Conservation (phyloP, 2,797 vertebrate genomes). For the Ptychobarbus kaznakovi region DNA sequence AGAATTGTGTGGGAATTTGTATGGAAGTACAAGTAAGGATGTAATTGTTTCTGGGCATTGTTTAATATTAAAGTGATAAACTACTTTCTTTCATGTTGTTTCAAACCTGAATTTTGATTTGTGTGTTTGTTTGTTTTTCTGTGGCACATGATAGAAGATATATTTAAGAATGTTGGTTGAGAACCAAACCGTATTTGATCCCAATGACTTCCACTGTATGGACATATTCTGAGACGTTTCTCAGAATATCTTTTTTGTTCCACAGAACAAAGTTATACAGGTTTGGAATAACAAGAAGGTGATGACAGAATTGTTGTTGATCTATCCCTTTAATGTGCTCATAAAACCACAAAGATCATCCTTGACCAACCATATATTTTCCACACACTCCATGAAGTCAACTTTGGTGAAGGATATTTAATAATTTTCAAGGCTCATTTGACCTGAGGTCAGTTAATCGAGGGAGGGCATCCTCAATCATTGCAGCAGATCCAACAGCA, state of each 20-base stretch:
- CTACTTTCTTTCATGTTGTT: too few species aligned
- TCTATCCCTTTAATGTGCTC: neutral
- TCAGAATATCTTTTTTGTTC: neutral
- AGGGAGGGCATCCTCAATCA: neutral
- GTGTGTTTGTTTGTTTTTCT: neutral
- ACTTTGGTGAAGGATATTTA: neutral
- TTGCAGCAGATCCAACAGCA: neutral
- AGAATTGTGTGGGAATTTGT: neutral
- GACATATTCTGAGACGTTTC: neutral
- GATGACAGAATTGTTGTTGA: neutral
- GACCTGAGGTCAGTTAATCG: neutral
- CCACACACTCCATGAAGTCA: neutral
- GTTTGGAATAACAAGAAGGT: neutral
- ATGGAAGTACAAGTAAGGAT: neutral
- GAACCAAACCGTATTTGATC: neutral
- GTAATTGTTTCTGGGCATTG: neutral
- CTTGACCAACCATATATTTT: too few species aligned
- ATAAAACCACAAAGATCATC: neutral
- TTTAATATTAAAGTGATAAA: neutral
- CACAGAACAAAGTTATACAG: neutral
- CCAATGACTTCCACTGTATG: neutral
- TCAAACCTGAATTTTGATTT: too few species aligned
- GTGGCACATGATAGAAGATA: neutral
- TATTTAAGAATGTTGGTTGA: neutral
- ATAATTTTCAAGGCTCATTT: neutral